Evolutionary conservation across 2,888 invertebrate genomes (phyloP), one percentile per base, ranked within the genome.

Genomic region (Tiliacea aurago): DNA sequence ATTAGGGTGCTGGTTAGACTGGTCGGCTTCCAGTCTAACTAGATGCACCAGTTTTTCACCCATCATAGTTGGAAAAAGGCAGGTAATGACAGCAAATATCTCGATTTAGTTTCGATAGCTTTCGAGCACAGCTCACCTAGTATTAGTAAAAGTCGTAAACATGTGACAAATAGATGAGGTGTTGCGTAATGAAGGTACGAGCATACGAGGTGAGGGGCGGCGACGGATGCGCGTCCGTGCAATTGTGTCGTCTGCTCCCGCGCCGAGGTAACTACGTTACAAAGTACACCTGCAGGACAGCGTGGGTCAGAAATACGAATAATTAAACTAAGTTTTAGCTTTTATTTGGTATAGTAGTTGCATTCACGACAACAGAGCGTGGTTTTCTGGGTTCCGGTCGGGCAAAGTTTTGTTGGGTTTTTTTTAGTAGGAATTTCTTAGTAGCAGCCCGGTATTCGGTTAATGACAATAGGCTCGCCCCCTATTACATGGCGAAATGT

Each of bases 161-260:
- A 77, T 64, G 67, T 41, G 68, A 37, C 68, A 55, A 62, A 28
- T 76, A 76, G 62, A 61, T 53, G 68, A 74, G 68, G 74, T 80
- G 65, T 81, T 80, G 83, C 49, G 81, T 66, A 79, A 81, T 47
- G 49, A 62, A 62, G 74, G 78, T 61, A 82, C 7, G 1, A 41
- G 9, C 41, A 4, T 41, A 41, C 76, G 74, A 75, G 77, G 74
- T 82, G 85, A 73, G 81, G 81, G 78, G 77, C 73, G 71, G 68
- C 84, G 73, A 76, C 85, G 88, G 88, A 87, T 82, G 76, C 49
- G 80, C 72, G 86, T 82, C 84, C 80, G 78, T 68, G 53, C 86
- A 86, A 87, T 87, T 87, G 87, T 76, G 76, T 51, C 75, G 71
- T 71, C 85, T 74, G 71, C 78, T 80, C 84, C 78, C 74, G 80